Base-by-base conservation (phyloP, 1,140 invertebrate species). In the Steinernema khuongi region DNA sequence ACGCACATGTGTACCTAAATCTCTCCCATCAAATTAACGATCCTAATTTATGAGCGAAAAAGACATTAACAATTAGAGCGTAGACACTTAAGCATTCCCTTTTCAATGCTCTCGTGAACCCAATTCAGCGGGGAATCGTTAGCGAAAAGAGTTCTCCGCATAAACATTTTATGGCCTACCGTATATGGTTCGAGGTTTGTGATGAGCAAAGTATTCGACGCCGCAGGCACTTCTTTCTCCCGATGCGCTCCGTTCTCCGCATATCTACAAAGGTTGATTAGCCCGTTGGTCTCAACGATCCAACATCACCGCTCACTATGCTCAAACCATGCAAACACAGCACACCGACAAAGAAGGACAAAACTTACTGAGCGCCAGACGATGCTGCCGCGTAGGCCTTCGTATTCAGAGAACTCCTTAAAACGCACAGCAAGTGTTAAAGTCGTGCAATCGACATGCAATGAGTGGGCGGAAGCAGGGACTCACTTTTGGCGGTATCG, bases 401-500 rank as follows among this genome's bases (percentile, higher is more conserved):
- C 22, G 7, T 28, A 70, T 18, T 43, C 22, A 72, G 30, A n/a
- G 41, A 41, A 32, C 66, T 72, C 44, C 33, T 29, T 68, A 73
- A 73, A 29, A 4, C 50, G 26, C 50, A 60, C 50, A 60, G 50
- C 50, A 60, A 60, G 26, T 22, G 22, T 60, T 60, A 60, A 4
- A 17, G 7, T 60, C 50, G 50, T 60, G 50, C 50, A 22, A 22
- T n/a, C 26, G 14, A 22, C 50, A 60, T 60, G 50, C 50, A 22
- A 60, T 7, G 19, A 17, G 50, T n/a, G 50, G 14, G 50, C 22
- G 26, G 7, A 60, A 60, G n/a, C 1, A 71, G 72, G 31, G 72
- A 72, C 80, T 80, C 32, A 81, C 80, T 81, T 81, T 66, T 50
- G 68, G 68, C 76, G 72, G 70, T 80, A 81, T 26, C 71, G 70